These are phyloP conservation scores for Neostethus bicornis DNA, from an alignment of 2,797 vertebrate species.

Conservation along the genomic window DNA sequence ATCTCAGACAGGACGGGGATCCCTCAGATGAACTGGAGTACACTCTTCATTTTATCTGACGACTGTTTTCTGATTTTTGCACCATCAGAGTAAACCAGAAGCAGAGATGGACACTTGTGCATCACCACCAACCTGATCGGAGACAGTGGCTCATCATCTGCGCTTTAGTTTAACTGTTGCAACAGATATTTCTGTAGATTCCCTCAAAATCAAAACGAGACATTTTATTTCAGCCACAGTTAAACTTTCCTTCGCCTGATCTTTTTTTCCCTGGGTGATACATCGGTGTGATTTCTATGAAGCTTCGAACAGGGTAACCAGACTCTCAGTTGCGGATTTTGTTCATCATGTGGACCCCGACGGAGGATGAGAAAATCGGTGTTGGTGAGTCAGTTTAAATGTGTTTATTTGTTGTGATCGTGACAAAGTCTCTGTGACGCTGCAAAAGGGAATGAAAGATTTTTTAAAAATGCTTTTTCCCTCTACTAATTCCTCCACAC, in stretches of 20 bases:
- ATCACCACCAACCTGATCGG: slow-evolving; percentile 18
- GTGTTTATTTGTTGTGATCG: background rate
- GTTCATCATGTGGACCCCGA: slow-evolving; percentile 89
- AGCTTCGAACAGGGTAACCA: slow-evolving; percentile 41
- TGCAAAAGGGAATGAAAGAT: background rate
- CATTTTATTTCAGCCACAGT: slow-evolving; percentile 3
- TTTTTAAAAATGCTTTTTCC: no score
- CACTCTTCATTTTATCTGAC: background rate
- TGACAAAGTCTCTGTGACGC: background rate
- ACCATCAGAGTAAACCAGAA: background rate
- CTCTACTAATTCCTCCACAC: no score
- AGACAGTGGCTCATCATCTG: background rate
- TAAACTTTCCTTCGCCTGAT: slow-evolving; percentile 35
- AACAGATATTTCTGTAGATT: background rate
- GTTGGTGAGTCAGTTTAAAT: slow-evolving; percentile 84
- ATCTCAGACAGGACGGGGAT: background rate
- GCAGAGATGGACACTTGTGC: slow-evolving; percentile 35
- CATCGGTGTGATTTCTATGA: slow-evolving; percentile 60
- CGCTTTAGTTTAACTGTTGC: background rate
- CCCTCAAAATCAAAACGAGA: background rate
- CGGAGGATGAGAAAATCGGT: slow-evolving; percentile 93
- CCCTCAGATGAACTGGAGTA: background rate
- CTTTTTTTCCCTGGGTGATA: slow-evolving; percentile 3
- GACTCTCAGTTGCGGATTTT: slow-evolving; percentile 42
- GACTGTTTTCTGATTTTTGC: slow-evolving; percentile 7